phyloP scores from a whole-genome alignment of 2,113 vertebrate species.

The Ursus arctos region DNA sequence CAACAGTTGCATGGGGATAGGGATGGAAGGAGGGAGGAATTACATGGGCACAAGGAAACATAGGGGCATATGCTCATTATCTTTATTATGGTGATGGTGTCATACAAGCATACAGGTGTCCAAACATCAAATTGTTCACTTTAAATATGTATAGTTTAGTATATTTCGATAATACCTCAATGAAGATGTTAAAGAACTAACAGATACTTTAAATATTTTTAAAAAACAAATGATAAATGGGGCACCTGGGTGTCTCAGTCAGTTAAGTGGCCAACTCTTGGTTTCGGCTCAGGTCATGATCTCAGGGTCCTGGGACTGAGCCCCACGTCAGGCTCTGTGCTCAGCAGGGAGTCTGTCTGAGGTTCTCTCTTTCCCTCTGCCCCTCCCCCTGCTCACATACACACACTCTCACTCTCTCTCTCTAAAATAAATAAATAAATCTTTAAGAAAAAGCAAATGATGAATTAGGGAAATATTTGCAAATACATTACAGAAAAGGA shows the following conservation, averaged over 20 bases:
- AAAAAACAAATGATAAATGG: background rate
- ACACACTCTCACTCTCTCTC: too few species aligned
- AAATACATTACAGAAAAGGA: background rate
- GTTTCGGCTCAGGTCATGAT: background rate
- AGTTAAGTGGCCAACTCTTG: fast-evolving
- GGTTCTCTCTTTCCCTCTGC: too few species aligned
- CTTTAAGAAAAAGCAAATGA: background rate
- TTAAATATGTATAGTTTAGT: background rate
- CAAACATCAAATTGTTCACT: background rate
- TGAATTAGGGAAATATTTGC: background rate
- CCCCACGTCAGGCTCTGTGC: background rate
- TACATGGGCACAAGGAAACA: background rate
- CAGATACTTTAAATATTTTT: background rate
- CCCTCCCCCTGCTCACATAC: too few species aligned
- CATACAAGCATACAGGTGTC: background rate
- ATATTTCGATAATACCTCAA: background rate
- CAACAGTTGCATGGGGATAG: background rate
- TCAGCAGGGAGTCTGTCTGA: background rate
- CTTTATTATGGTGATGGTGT: background rate
- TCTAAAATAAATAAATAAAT: background rate
- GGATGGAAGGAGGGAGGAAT: background rate
- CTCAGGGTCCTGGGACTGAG: background rate
- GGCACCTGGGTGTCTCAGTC: background rate
- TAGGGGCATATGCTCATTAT: background rate
- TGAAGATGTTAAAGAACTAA: background rate